Evolutionary conservation across 1,140 invertebrate species (phyloP).

Genomic region (Drosophila biarmipes): DNA sequence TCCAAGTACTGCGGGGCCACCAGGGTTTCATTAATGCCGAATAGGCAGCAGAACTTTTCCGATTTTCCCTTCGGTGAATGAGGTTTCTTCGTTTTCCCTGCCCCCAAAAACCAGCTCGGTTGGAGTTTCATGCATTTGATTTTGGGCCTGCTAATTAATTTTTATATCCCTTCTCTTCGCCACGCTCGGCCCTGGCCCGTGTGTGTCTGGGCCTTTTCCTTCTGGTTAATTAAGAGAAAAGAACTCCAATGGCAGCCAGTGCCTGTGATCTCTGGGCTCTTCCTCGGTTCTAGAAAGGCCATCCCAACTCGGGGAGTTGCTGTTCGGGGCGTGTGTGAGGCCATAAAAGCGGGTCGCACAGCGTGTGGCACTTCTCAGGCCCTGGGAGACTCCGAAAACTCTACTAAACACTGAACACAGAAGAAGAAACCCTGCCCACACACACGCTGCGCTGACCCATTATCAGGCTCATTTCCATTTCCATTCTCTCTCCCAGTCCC

Average conservation of each 20-base stretch:
- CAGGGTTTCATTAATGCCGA: too few relatives aligned
- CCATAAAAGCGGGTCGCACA: constrained; percentile 58
- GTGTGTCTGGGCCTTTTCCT: constrained; percentile 41
- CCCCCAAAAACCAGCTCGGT: too few relatives aligned
- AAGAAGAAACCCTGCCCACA: constrained; percentile 36
- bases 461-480: constrained; percentile 50
- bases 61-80: not conserved
- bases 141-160: constrained; percentile 70
- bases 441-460: constrained; percentile 41
- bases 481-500: constrained; percentile 15
- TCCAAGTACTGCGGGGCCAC: not conserved
- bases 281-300: not conserved
- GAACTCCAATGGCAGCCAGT: constrained; percentile 61
- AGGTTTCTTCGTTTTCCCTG: not conserved
- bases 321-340: constrained; percentile 17
- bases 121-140: constrained; percentile 52
- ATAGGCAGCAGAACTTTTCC: not conserved
- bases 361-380: constrained; percentile 59
- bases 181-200: constrained; percentile 49
- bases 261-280: constrained; percentile 40
- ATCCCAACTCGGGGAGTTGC: not conserved
- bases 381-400: constrained; percentile 9
- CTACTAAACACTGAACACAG: too few relatives aligned
- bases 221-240: constrained; percentile 76
- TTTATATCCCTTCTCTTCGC: constrained; percentile 69